Evolutionary conservation across 2,888 invertebrate genomes (phyloP), one percentile per base, ranked within the genome.

Genomic region (Onthophagus sagittarius): DNA sequence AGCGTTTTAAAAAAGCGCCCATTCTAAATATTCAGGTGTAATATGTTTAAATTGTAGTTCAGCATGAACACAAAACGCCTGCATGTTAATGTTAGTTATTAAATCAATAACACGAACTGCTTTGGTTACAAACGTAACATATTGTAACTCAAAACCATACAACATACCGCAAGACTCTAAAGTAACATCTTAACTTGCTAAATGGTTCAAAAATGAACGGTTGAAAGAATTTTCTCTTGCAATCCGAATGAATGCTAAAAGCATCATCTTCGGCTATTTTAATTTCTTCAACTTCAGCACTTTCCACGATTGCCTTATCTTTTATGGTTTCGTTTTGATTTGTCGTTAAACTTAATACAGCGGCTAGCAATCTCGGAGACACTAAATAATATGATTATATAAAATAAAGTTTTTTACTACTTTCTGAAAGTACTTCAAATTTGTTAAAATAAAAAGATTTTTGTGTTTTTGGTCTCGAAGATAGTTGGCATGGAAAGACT

Each of bases 71-170:
- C 94, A 94, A 84, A 96, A 96, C 31, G 94, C 92, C 85, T 93
- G 92, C 91, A 95, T 94, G 81, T 96, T 95, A 80, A 95, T 90
- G 82, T 94, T 94, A 23, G 95, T 95, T 78, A 96, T 95, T 78
- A 96, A 87, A 86, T 96, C 96, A 79, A 96, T 94, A 0, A 96
- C 95, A 76, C 96, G 88, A n/a, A 96, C 94, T 73, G 95, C 95
- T 78, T 96, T 87, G 9, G 95, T 96, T 91, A 83, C 15, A 86
- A 86, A 76, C 76, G 94, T 95, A 72, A 96, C 94, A 82, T 95
- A 94, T 81, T 95, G 95, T 63, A 94, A 87, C 82, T 94, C 94
- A 71, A 91, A 90, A 53, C 93, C 93, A 77, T 92, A 92, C 93
- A 95, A 94, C 93, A 96, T 94, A n/a, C 95, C 95, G 83, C 95